These are phyloP conservation scores for Ceyx melanurus DNA, from an alignment of 2,113 vertebrate species.

Conservation along the genomic window DNA sequence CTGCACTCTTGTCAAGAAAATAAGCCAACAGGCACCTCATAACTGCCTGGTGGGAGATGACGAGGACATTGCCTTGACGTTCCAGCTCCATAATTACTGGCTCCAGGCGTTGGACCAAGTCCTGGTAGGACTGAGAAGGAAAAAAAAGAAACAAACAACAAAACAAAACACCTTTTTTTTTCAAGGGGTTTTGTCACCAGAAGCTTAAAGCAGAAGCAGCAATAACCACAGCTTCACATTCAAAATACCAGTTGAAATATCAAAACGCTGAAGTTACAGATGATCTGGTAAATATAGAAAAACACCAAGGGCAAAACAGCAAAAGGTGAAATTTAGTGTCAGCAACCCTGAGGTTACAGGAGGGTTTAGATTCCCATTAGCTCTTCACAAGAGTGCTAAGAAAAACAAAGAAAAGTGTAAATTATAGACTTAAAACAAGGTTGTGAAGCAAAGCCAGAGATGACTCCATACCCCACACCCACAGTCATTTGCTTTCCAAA, in stretches of 20 bases:
- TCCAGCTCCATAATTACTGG: conserved; percentile 98
- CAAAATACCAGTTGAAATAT: neutral
- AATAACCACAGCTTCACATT: neutral
- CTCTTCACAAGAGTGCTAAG: neutral
- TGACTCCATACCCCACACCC: neutral
- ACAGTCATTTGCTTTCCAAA: neutral
- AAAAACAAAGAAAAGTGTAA: neutral
- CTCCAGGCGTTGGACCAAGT: conserved; percentile 94
- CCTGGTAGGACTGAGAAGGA: conserved; percentile 89
- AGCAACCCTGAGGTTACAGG: neutral
- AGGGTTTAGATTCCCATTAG: neutral
- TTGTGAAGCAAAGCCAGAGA: neutral
- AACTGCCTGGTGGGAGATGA: conserved; percentile 95
- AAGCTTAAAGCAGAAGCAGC: neutral
- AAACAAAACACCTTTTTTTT: neutral
- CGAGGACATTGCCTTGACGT: conserved; percentile 91
- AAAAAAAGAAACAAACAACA: neutral
- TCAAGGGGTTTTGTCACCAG: neutral
- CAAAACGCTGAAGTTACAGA: neutral
- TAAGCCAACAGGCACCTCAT: conserved; percentile 97
- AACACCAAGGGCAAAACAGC: neutral
- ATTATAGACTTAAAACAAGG: neutral
- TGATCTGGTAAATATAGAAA: neutral
- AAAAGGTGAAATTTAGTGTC: neutral
- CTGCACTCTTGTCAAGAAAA: conserved; percentile 96